Evolutionary conservation across 2,113 vertebrate species (phyloP), one percentile per base, ranked within the genome.

Genomic region (Heteronetta atricapilla): DNA sequence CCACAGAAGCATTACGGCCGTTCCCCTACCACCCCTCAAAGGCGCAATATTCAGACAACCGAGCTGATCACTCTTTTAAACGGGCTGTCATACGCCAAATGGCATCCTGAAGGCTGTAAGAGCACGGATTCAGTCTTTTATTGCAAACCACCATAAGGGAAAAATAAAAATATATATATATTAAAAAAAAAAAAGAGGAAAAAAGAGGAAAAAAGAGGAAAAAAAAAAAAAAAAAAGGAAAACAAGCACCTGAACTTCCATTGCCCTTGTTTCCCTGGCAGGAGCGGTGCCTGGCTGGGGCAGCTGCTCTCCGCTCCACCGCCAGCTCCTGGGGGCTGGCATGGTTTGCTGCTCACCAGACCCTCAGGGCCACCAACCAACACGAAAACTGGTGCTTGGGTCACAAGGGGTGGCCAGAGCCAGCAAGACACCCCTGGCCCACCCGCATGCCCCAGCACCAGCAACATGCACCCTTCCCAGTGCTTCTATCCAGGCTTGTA

Each of bases 381-480:
- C 25, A n/a, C 8, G 13, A 26, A 46, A 5, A n/a, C 36, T 18
- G 31, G 40, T 1, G 4, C 33, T 53, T 53, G 21, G 2, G 36
- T 26, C 8, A 34, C 0, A 2, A 17, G 7, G 0, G 3, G 36
- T 1, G 3, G 11, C 3, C 25, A 42, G 50, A 84, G 63, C 48
- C 36, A 15, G 33, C 1, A 3, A 40, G 28, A 56, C 53, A 14
- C 11, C 13, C 38, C 28, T 40, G 18, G 18, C 62, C 38, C 17
- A 11, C 36, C 36, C 28, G 16, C 11, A 5, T 28, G 28, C 38
- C 62, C 36, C 36, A 28, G 18, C 25, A 40, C 25, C 60, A 48
- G 26, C 50, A 29, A 28, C n/a, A 10, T 10, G 3, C 4, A 5
- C 8, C 20, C 46, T 48, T 48, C 20, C 46, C 21, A 48, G 46